Conservation (phyloP, 2,888 invertebrate genomes). For the Nymphalis c-album region DNA sequence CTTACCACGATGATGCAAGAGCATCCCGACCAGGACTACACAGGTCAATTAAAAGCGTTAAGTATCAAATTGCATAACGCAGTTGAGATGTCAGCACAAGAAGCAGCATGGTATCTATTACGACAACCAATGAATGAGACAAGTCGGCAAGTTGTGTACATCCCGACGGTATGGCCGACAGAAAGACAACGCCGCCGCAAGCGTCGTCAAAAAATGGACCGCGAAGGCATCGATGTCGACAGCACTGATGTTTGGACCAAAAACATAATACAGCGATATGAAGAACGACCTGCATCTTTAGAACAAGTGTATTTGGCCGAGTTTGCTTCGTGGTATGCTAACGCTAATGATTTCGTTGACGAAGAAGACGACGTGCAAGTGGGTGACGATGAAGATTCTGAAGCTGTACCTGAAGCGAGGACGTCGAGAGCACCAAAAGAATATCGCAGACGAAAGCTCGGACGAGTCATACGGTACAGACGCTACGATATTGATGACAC, state of each 20-base stretch:
- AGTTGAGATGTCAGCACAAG: slow-evolving; percentile 50
- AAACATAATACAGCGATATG: slow-evolving; percentile 61
- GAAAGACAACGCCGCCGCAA: slow-evolving; percentile 51
- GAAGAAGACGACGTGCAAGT: background rate
- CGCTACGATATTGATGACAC: slow-evolving; percentile 48
- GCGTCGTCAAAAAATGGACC: slow-evolving; percentile 43
- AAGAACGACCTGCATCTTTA: no score
- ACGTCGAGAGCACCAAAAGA: slow-evolving; percentile 20
- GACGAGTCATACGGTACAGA: slow-evolving; percentile 51
- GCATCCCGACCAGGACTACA: slow-evolving; percentile 31
- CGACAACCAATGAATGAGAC: slow-evolving; percentile 41
- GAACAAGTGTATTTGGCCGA: no score
- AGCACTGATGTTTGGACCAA: slow-evolving; percentile 59
- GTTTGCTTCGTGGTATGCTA: slow-evolving; percentile 52
- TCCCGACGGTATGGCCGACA: slow-evolving; percentile 48
- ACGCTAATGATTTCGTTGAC: background rate
- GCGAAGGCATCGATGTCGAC: slow-evolving; percentile 48
- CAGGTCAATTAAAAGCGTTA: slow-evolving; percentile 39
- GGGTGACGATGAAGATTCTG: background rate
- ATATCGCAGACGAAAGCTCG: slow-evolving; percentile 45
- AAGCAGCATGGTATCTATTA: slow-evolving; percentile 50
- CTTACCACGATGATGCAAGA: slow-evolving; percentile 45
- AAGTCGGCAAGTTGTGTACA: slow-evolving; percentile 39
- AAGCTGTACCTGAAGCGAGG: slow-evolving; percentile 38
- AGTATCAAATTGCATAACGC: slow-evolving; percentile 47